Evolutionary conservation across 2,797 vertebrate species (phyloP).

Genomic region (Malurus splendens): DNA sequence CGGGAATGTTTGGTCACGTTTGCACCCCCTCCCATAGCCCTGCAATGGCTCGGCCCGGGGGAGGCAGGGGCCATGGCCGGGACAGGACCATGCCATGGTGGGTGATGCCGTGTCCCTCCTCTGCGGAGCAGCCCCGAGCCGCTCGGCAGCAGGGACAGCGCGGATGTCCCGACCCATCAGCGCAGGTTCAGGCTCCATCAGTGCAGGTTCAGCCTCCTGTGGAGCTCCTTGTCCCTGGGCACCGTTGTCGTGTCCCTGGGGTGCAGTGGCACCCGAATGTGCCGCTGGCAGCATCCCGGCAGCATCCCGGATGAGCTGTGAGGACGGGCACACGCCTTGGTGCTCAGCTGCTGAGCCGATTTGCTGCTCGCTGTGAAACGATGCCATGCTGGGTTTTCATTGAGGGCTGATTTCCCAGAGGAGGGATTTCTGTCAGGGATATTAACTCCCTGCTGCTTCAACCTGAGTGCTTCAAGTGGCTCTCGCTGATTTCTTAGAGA

Average conservation of each 20-base stretch:
- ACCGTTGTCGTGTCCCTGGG: accelerated
- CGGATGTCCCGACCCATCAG: not conserved
- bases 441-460: not conserved
- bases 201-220: too few relatives aligned
- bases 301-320: accelerated
- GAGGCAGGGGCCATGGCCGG: accelerated
- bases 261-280: accelerated
- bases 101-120: accelerated
- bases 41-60: accelerated
- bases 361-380: accelerated
- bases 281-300: accelerated
- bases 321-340: accelerated
- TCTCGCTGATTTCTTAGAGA: not conserved
- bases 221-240: accelerated
- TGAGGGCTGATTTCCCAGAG: not conserved
- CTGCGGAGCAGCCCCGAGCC: accelerated
- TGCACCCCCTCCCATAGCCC: accelerated
- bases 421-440: not conserved
- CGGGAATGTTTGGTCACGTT: not conserved
- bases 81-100: accelerated
- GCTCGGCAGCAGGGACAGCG: not conserved
- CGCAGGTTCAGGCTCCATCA: too few relatives aligned
- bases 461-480: not conserved
- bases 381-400: accelerated
- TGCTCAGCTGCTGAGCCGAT: accelerated